Evolutionary conservation across 2,797 vertebrate species (phyloP), one percentile per base, ranked within the genome.

Genomic region (Poecile montanus): DNA sequence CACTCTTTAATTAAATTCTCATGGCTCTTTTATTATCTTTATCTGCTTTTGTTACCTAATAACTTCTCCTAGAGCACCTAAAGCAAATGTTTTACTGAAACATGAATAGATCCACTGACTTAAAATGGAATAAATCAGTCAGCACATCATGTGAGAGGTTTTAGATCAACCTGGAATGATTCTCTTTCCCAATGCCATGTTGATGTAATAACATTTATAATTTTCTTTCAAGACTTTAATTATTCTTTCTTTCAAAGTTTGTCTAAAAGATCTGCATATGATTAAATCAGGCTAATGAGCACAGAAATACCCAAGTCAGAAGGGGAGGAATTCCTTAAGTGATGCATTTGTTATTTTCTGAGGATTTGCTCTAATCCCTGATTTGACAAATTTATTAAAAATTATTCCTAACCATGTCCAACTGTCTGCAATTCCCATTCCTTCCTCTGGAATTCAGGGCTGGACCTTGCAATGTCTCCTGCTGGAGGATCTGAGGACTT

Each of bases 61-160:
- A 90, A 58, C 25, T 84, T 74, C 62, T 40, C 32, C 57, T 32
- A 13, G 19, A 84, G 25, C 51, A 66, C 32, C 42, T 72, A 38
- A 86, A 90, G 36, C 19, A 81, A 88, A 74, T 16, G 23, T 88
- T 93, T 77, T 53, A 67, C 50, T 48, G 50, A 83, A 88, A 50
- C 36, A 60, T 30, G 10, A 88, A 74, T 13, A 81, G 26, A 80
- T 80, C 22, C 38, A 67, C 42, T 23, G 77, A 29, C 19, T 88
- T 72, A 54, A 78, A 90, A 58, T 27, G 40, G 66, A 80, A 88
- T 88, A 89, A 92, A 92, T 88, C 86, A 57, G 17, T 72, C 88
- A 86, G 62, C 90, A 62, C 51, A 26, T 72, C 36, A 17, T 17
- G 54, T 51, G 54, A 65, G 75, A 95, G 32, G 38, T 29, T 54